Evolutionary conservation across 2,797 vertebrate species (phyloP).

Genomic region (Chaetophractus vellerosus): DNA sequence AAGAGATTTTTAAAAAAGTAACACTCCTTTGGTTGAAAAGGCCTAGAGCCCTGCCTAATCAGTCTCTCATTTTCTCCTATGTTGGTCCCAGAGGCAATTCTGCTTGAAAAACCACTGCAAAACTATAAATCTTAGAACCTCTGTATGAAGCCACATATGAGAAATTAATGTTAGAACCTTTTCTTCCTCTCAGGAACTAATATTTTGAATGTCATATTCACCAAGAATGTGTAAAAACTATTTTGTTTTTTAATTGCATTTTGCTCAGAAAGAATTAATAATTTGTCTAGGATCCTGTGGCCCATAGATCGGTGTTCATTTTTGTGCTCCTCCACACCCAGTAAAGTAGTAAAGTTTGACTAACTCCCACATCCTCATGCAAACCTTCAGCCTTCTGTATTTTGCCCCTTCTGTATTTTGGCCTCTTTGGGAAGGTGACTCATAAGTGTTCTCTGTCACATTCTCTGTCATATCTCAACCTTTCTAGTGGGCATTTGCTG

Average conservation of each 20-base stretch:
- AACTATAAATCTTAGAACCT: neutral
- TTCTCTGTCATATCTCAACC: neutral
- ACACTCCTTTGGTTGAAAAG: neutral
- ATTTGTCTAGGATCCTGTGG: neutral
- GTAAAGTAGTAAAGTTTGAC: neutral
- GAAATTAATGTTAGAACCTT: neutral
- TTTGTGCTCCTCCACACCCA: neutral
- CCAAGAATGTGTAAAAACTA: neutral
- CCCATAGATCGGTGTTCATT: neutral
- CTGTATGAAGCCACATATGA: neutral
- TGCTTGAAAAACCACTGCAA: neutral
- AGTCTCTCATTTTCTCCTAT: neutral
- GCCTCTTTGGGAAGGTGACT: neutral
- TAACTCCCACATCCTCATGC: neutral
- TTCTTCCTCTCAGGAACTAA: neutral
- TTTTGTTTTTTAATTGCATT: conserved; percentile 1
- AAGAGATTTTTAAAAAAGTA: neutral
- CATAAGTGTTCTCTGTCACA: neutral
- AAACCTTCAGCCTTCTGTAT: neutral
- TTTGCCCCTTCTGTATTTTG: neutral
- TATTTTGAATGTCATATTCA: neutral
- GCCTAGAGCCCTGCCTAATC: neutral
- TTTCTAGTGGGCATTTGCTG: neutral
- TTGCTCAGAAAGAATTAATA: neutral
- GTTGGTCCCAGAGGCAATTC: neutral